Conservation (phyloP, 2,888 invertebrate genomes). For the Bombyx huttoni region DNA sequence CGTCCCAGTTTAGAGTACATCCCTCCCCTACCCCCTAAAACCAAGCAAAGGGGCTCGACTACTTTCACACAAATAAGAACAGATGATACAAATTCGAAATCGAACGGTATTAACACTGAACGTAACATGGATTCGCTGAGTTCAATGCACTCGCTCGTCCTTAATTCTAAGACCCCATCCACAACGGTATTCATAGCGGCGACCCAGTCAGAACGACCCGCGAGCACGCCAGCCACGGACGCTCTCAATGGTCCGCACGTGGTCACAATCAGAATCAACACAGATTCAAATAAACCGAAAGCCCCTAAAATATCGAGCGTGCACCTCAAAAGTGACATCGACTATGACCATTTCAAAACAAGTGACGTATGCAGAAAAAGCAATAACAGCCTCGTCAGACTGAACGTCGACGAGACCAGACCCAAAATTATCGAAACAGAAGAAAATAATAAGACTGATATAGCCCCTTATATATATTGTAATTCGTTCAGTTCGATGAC, state of each 20-base stretch:
- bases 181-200: slow-evolving; percentile 72
- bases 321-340: slow-evolving; percentile 60
- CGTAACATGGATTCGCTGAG: slow-evolving; percentile 52
- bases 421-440: slow-evolving; percentile 68
- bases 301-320: slow-evolving; percentile 64
- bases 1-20: slow-evolving; percentile 59
- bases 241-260: slow-evolving; percentile 72
- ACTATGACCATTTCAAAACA: slow-evolving; percentile 50
- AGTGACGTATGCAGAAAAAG: slow-evolving; percentile 53
- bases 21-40: slow-evolving; percentile 73
- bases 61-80: slow-evolving; percentile 59
- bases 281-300: slow-evolving; percentile 67
- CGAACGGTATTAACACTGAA: slow-evolving; percentile 46
- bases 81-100: slow-evolving; percentile 30
- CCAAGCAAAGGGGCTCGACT: slow-evolving; percentile 55
- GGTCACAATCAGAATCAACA: slow-evolving; percentile 80
- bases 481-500: slow-evolving; percentile 69
- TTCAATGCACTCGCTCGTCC: slow-evolving; percentile 72
- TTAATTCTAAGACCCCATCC: slow-evolving; percentile 65
- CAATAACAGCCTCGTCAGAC: slow-evolving; percentile 71
- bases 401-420: slow-evolving; percentile 67
- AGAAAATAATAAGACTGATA: slow-evolving; percentile 52
- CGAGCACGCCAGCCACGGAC: slow-evolving; percentile 57
- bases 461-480: slow-evolving; percentile 75
- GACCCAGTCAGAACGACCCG: slow-evolving; percentile 62